Conservation (phyloP, 2,797 vertebrate species). For the Micropoecilia bifurca region DNA sequence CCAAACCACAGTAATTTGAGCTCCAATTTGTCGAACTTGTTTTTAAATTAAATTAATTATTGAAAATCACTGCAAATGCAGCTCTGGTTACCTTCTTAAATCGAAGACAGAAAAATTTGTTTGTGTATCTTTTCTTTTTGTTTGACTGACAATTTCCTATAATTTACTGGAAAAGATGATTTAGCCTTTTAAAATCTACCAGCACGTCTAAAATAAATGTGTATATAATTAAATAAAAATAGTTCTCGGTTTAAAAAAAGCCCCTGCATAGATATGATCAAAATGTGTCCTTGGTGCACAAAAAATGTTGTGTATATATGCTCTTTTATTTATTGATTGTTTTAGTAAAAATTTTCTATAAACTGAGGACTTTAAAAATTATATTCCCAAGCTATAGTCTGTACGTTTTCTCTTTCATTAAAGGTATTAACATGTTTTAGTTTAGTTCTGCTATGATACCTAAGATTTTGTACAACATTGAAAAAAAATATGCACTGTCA, state of each 20-base stretch:
- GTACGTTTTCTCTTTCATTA: neutral
- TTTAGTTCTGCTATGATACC: neutral
- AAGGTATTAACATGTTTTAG: neutral
- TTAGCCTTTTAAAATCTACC: neutral
- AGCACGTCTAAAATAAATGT: neutral
- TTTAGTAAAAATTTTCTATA: neutral
- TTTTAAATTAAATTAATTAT: neutral
- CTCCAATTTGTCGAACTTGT: neutral
- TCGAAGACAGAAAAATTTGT: slow-evolving; percentile 8
- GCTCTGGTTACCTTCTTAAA: slow-evolving; percentile 28
- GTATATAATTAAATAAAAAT: neutral
- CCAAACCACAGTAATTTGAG: neutral
- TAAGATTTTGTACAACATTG: neutral
- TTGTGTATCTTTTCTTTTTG: neutral
- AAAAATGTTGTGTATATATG: neutral
- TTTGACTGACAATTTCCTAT: neutral
- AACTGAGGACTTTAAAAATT: neutral
- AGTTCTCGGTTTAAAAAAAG: neutral
- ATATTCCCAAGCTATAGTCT: neutral
- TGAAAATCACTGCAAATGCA: slow-evolving; percentile 38
- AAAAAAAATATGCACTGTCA: neutral
- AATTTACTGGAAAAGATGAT: neutral
- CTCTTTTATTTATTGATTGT: neutral
- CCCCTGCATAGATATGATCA: neutral
- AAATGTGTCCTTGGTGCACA: neutral